These are phyloP conservation scores for Aeoliscus strigatus DNA, from an alignment of 2,797 vertebrate species.

Conservation along the genomic window DNA sequence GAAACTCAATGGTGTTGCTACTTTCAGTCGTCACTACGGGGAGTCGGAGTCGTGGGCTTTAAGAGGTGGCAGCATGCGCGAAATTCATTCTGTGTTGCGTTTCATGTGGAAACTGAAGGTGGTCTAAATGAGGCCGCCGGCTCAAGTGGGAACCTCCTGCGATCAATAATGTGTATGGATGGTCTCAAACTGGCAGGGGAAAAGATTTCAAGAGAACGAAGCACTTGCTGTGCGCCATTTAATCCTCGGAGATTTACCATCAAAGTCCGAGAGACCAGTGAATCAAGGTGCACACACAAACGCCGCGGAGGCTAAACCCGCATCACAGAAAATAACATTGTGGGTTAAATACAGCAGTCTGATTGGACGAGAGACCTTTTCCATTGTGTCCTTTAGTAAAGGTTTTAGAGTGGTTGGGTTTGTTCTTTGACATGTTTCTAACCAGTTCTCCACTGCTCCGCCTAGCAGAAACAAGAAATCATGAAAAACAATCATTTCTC, in stretches of 20 bases:
- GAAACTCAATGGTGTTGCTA: too few relatives aligned
- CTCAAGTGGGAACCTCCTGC: slow-evolving; percentile 34
- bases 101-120: slow-evolving; percentile 51
- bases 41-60: slow-evolving; percentile 23
- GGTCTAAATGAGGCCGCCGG: slow-evolving; percentile 49
- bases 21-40: too few relatives aligned
- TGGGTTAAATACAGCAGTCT: too few relatives aligned
- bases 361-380: too few relatives aligned
- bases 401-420: too few relatives aligned
- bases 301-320: too few relatives aligned
- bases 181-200: slow-evolving; percentile 25
- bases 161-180: slow-evolving; percentile 58
- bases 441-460: too few relatives aligned
- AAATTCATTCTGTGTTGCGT: slow-evolving; percentile 44
- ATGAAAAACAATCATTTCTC: too few relatives aligned
- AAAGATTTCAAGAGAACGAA: slow-evolving; percentile 44
- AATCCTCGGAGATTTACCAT: slow-evolving; percentile 50
- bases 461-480: too few relatives aligned
- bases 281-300: slow-evolving; percentile 17
- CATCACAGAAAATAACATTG: too few relatives aligned
- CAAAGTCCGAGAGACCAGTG: slow-evolving; percentile 44
- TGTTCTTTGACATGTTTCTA: too few relatives aligned
- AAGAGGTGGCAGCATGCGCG: slow-evolving; percentile 40
- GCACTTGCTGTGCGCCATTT: slow-evolving; percentile 33
- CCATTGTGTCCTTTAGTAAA: too few relatives aligned